Conservation (phyloP, 1,140 invertebrate species). For the Pomacea maculata region DNA sequence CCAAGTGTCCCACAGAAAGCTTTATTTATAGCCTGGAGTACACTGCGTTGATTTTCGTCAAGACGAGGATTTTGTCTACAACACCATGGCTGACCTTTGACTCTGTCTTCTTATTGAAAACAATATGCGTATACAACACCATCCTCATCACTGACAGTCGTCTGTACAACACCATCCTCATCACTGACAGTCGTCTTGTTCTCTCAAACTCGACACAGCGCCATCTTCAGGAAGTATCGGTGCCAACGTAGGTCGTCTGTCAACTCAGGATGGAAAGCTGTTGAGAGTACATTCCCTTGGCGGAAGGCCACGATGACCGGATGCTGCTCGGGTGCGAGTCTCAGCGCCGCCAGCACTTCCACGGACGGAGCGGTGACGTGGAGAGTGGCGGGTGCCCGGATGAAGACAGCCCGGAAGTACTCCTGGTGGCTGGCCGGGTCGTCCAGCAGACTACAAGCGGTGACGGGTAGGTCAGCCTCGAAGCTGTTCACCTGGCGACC, state of each 20-base stretch:
- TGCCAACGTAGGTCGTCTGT: slow-evolving; percentile 57
- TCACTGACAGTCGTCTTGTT: too few species aligned
- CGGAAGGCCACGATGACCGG: slow-evolving; percentile 49
- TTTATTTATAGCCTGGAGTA: too few species aligned
- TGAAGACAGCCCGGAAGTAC: slow-evolving; percentile 51
- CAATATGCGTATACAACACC: too few species aligned
- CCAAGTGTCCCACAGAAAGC: too few species aligned
- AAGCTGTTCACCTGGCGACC: slow-evolving; percentile 58
- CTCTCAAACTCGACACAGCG: neutral
- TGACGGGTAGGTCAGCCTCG: slow-evolving; percentile 45
- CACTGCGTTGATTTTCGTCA: too few species aligned
- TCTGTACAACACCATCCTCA: too few species aligned
- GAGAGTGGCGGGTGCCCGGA: slow-evolving; percentile 54
- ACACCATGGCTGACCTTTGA: too few species aligned
- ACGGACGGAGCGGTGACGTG: slow-evolving; percentile 36
- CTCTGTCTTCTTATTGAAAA: too few species aligned
- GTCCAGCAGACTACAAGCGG: slow-evolving; percentile 24
- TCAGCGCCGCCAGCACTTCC: slow-evolving; percentile 42
- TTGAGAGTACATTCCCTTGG: slow-evolving; percentile 51
- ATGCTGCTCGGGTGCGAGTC: slow-evolving; percentile 17
- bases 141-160: too few species aligned
- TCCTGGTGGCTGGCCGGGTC: slow-evolving; percentile 8
- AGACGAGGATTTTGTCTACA: too few species aligned
- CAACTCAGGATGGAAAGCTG: slow-evolving; percentile 59
- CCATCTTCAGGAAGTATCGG: slow-evolving; percentile 47